Evolutionary conservation across 2,888 invertebrate genomes (phyloP).

Genomic region (Sinodicranocentrus sp.): DNA sequence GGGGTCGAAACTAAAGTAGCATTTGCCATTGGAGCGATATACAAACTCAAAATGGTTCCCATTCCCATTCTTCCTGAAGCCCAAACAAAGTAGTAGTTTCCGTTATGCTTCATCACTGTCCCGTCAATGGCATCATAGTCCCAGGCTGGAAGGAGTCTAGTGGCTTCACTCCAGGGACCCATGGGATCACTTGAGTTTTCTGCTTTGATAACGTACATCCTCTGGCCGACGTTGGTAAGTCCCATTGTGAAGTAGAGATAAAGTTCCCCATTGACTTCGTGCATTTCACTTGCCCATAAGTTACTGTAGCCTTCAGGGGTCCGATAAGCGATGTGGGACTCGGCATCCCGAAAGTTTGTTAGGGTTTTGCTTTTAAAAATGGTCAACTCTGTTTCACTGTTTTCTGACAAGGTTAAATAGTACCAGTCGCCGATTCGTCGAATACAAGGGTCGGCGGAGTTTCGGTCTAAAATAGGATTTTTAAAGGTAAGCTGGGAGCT

Average conservation of each 20-base stretch:
- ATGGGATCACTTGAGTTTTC: slow-evolving; percentile 65
- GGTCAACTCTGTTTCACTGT: slow-evolving; percentile 62
- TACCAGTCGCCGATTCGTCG: slow-evolving; percentile 49
- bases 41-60: slow-evolving; percentile 37
- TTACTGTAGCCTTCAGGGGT: slow-evolving; percentile 60
- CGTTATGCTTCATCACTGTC: slow-evolving; percentile 50
- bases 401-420: slow-evolving; percentile 64
- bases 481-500: slow-evolving; percentile 40
- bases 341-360: slow-evolving; percentile 65
- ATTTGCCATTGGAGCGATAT: slow-evolving; percentile 58
- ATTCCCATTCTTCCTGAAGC: background rate
- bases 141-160: slow-evolving; percentile 63
- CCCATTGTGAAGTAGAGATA: slow-evolving; percentile 70
- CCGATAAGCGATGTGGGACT: slow-evolving; percentile 42
- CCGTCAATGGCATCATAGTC: slow-evolving; percentile 68
- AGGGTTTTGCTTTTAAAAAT: slow-evolving; percentile 67
- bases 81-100: slow-evolving; percentile 63
- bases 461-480: slow-evolving; percentile 67
- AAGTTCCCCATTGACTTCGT: slow-evolving; percentile 63
- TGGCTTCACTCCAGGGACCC: slow-evolving; percentile 51
- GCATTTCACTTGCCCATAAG: slow-evolving; percentile 72
- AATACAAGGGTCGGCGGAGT: slow-evolving; percentile 67
- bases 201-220: slow-evolving; percentile 70
- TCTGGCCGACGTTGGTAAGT: slow-evolving; percentile 30
- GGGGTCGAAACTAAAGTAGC: slow-evolving; percentile 22